Percentiles rank a stretch among this genome's conserved stretches.
Evolutionary conservation across 2,113 vertebrate species (phyloP).

Genomic region (Archocentrus centrarchus): DNA sequence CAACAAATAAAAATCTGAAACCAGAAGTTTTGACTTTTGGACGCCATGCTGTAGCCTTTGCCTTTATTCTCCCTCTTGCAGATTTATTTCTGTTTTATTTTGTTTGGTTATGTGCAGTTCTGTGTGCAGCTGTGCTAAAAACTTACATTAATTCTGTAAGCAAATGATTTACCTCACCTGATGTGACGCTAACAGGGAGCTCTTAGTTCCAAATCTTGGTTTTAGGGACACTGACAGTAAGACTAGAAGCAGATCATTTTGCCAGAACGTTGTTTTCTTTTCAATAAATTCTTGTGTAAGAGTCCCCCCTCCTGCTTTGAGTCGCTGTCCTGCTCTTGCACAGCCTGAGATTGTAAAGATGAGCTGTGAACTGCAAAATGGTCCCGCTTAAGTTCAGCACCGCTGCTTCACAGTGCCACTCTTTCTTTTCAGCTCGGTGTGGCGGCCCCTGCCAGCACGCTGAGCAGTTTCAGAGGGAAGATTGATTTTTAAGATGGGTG

Average conservation of each 20-base stretch:
- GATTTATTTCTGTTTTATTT: constrained; percentile 22
- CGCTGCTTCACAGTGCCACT: constrained; percentile 37
- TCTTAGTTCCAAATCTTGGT: not conserved
- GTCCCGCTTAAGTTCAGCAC: constrained; percentile 31
- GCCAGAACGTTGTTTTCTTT: not conserved
- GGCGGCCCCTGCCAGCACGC: constrained; percentile 11
- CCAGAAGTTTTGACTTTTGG: constrained; percentile 8
- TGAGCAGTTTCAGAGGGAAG: constrained; percentile 15
- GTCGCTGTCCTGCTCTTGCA: not conserved
- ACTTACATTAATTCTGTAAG: not conserved
- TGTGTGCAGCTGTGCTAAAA: constrained; percentile 2
- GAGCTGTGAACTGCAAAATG: constrained; percentile 52
- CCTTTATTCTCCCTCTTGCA: constrained; percentile 17
- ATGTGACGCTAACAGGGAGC: not conserved
- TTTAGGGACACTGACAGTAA: not conserved
- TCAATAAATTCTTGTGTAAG: constrained; percentile 8
- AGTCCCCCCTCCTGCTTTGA: not conserved
- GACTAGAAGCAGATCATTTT: not conserved
- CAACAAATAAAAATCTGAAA: constrained; percentile 35
- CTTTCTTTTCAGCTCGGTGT: constrained; percentile 20
- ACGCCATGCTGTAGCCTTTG: not conserved
- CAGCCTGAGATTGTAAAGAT: constrained; percentile 45
- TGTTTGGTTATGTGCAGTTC: not conserved
- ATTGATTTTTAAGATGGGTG: constrained; percentile 43
- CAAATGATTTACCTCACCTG: not conserved